These are phyloP conservation scores for Fregata magnificens DNA, from an alignment of 2,113 vertebrate species.

Conservation along the genomic window DNA sequence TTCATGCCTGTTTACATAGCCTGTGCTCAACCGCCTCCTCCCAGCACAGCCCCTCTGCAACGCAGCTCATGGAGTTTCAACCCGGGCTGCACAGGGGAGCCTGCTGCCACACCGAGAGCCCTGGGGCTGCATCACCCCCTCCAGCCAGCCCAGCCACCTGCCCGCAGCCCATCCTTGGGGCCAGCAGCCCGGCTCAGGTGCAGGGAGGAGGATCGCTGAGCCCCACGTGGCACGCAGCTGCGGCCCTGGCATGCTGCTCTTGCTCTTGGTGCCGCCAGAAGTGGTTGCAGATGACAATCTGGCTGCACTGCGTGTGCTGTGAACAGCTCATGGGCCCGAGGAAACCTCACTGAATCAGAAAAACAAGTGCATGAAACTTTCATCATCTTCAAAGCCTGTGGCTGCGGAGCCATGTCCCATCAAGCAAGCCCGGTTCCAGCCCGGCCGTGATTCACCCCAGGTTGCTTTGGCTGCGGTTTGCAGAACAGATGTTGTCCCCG, in stretches of 20 bases:
- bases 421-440: not conserved
- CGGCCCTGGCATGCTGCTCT: not conserved
- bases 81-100: not conserved
- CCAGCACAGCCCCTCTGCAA: not conserved
- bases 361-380: not conserved
- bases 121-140: not conserved
- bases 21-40: fast-evolving
- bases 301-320: not conserved
- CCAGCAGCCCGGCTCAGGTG: not conserved
- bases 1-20: fast-evolving
- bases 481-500: not conserved
- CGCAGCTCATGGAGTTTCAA: not conserved
- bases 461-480: not conserved
- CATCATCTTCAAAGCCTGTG: not conserved
- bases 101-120: not conserved
- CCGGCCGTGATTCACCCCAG: not conserved
- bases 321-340: not conserved
- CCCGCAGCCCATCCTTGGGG: not conserved
- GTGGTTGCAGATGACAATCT: slow-evolving; percentile 33
- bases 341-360: not conserved
- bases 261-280: not conserved
- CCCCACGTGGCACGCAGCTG: not conserved
- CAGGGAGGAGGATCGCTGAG: fast-evolving
- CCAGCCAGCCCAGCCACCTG: not conserved
- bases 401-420: fast-evolving